phyloP scores from a whole-genome alignment of 2,888 invertebrate species.

The Drosophila subquinaria region DNA sequence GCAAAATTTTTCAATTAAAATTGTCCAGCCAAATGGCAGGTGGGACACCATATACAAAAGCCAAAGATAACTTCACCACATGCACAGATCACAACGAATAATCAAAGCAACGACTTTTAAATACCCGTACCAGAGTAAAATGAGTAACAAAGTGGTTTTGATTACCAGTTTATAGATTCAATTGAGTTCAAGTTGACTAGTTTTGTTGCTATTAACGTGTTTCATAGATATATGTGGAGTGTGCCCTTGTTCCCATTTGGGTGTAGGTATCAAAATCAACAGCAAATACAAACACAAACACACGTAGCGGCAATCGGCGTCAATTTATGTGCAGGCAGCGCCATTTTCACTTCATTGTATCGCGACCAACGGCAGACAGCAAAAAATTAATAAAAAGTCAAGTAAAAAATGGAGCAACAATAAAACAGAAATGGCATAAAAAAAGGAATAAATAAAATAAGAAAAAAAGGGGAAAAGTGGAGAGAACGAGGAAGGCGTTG shows the following conservation, averaged over 20 bases:
- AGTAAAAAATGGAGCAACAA: constrained; percentile 79
- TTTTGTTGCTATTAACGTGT: not conserved
- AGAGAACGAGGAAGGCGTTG: constrained; percentile 73
- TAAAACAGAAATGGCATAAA: constrained; percentile 74
- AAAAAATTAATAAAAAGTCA: constrained; percentile 80
- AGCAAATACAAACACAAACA: constrained; percentile 20
- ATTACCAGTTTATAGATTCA: not conserved
- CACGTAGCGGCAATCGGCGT: constrained; percentile 69
- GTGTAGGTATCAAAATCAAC: constrained; percentile 35
- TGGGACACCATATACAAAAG: constrained; percentile 57
- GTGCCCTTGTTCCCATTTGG: constrained; percentile 6
- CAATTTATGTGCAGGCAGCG: constrained; percentile 83
- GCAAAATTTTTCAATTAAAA: constrained; percentile 86
- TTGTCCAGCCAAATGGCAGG: constrained; percentile 71
- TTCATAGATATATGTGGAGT: not conserved
- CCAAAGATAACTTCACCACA: constrained; percentile 73
- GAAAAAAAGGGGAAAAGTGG: constrained; percentile 42
- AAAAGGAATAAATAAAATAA: constrained; percentile 41
- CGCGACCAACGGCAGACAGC: constrained; percentile 80
- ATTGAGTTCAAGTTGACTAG: constrained; percentile 1
- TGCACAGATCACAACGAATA: constrained; percentile 58
- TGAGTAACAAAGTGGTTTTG: not conserved
- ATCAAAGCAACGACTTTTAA: constrained; percentile 10
- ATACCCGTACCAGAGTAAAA: constrained; percentile 7
- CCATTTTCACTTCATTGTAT: constrained; percentile 82